Conservation (phyloP, 1,140 invertebrate species). For the Pseudoatta argentina region DNA sequence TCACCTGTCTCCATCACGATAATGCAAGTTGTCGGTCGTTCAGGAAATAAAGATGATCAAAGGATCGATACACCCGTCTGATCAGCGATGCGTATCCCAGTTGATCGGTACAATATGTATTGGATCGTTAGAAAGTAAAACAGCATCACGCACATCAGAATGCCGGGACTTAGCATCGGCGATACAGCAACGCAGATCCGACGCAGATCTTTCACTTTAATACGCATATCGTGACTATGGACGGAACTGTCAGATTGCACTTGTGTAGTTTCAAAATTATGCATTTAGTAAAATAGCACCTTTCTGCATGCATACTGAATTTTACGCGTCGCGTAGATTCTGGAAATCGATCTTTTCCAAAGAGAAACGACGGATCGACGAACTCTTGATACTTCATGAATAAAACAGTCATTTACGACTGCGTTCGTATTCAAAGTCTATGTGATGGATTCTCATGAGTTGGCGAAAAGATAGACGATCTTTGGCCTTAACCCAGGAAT, state of each 20-base stretch:
- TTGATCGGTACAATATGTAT: slow-evolving; percentile 20
- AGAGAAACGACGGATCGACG: background rate
- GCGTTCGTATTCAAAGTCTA: background rate
- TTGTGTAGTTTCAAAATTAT: background rate
- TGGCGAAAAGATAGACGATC: too few relatives aligned
- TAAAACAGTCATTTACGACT: background rate
- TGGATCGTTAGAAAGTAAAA: slow-evolving; percentile 55
- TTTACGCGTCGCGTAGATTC: background rate
- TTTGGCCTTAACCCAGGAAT: too few relatives aligned
- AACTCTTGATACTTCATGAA: background rate
- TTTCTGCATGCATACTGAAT: background rate
- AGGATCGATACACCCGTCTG: background rate
- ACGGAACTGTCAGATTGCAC: background rate
- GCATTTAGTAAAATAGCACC: background rate
- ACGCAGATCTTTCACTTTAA: slow-evolving; percentile 51
- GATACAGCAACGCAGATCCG: slow-evolving; percentile 1
- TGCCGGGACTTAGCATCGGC: background rate
- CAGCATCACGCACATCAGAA: background rate
- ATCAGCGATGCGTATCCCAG: slow-evolving; percentile 1
- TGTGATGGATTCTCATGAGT: background rate
- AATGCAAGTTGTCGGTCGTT: background rate
- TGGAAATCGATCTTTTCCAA: background rate
- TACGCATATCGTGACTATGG: slow-evolving; percentile 1
- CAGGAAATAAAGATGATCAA: background rate
- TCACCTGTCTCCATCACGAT: background rate